Percentiles rank a stretch among this genome's conserved stretches.
Conservation (phyloP, 1,140 invertebrate species). For the Latrodectus geometricus region DNA sequence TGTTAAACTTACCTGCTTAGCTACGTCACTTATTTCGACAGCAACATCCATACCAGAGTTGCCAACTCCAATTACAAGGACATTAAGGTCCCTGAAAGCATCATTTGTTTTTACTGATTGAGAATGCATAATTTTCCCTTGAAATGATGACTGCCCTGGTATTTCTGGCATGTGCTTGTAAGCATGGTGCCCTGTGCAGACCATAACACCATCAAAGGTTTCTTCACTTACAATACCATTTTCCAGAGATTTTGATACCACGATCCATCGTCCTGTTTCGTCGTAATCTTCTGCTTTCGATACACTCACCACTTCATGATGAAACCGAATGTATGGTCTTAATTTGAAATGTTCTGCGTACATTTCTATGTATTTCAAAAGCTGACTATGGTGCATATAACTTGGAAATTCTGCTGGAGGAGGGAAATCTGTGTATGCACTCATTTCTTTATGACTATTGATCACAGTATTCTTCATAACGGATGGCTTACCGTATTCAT, state of each 20-base stretch:
- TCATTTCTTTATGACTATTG: slow-evolving; percentile 67
- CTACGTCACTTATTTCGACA: slow-evolving; percentile 71
- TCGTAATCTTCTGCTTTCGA: slow-evolving; percentile 66
- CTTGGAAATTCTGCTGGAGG: slow-evolving; percentile 66
- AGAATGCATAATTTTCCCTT: slow-evolving; percentile 71
- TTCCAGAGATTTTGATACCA: slow-evolving; percentile 65
- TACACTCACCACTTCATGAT: slow-evolving; percentile 35
- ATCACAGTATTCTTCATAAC: slow-evolving; percentile 64
- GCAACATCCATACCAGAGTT: slow-evolving; percentile 74
- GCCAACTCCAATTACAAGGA: slow-evolving; percentile 72
- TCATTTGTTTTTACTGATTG: slow-evolving; percentile 67
- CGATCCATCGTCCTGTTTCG: slow-evolving; percentile 68
- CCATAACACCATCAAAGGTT: slow-evolving; percentile 70
- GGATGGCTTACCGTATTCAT: slow-evolving; percentile 64
- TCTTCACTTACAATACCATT: slow-evolving; percentile 59
- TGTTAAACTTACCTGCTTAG: slow-evolving; percentile 66
- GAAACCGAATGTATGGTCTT: slow-evolving; percentile 25
- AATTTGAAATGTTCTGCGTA: slow-evolving; percentile 66
- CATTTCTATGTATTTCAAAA: slow-evolving; percentile 68
- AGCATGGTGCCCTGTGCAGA: slow-evolving; percentile 68
- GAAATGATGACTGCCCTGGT: slow-evolving; percentile 68
- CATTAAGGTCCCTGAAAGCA: slow-evolving; percentile 68
- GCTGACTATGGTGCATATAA: slow-evolving; percentile 66
- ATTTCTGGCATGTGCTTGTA: slow-evolving; percentile 29
- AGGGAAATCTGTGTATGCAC: slow-evolving; percentile 70